phyloP scores from a whole-genome alignment of 2,888 invertebrate genomes.

The Amblyteles armatorius region DNA sequence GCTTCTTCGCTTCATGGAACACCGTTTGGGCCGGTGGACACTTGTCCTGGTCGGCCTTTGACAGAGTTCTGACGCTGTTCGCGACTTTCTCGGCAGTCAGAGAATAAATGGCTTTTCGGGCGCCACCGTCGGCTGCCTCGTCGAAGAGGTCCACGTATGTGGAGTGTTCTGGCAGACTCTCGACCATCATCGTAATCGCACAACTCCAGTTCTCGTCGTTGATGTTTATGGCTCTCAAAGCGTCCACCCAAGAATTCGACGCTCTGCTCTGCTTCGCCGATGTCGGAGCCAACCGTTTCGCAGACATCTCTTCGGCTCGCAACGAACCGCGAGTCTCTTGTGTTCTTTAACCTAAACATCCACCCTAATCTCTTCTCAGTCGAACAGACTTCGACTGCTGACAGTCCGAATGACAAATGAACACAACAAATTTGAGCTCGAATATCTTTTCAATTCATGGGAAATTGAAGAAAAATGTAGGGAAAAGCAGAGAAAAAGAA shows the following conservation, averaged over 20 bases:
- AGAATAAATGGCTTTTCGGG: slow-evolving; percentile 71
- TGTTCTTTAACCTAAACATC: slow-evolving; percentile 20
- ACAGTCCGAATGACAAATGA: slow-evolving; percentile 41
- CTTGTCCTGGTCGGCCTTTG: slow-evolving; percentile 71
- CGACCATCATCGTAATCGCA: slow-evolving; percentile 76
- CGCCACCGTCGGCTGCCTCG: slow-evolving; percentile 72
- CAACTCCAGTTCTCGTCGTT: slow-evolving; percentile 80
- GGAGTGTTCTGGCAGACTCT: slow-evolving; percentile 71
- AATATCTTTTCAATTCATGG: background rate
- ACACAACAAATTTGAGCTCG: background rate
- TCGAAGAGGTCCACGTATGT: slow-evolving; percentile 72
- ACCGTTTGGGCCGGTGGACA: slow-evolving; percentile 70
- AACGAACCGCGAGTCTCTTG: background rate
- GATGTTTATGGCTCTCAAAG: slow-evolving; percentile 71
- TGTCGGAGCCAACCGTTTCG: slow-evolving; percentile 14
- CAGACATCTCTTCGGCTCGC: slow-evolving; percentile 26
- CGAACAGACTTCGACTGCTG: background rate
- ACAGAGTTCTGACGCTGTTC: slow-evolving; percentile 69
- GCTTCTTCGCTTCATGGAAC: slow-evolving; percentile 73
- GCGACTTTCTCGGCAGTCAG: slow-evolving; percentile 73
- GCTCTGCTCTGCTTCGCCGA: slow-evolving; percentile 35
- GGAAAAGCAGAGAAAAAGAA: background rate
- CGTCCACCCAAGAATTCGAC: slow-evolving; percentile 64
- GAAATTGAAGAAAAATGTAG: background rate
- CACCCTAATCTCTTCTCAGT: background rate